Conservation (phyloP, 2,888 invertebrate genomes). For the Scrobipalpa costella region DNA sequence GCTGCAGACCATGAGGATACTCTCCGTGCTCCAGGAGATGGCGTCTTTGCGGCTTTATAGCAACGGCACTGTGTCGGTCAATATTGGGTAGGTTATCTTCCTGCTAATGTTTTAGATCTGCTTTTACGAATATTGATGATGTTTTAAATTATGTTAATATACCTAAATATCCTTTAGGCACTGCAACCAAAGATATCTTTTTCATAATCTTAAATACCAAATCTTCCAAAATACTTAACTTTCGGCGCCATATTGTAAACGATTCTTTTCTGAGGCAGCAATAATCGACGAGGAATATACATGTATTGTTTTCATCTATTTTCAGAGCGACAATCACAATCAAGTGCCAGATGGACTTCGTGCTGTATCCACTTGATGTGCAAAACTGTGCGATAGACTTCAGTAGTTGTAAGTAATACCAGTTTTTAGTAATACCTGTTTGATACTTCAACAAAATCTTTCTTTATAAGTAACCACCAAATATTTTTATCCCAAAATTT, state of each 20-base stretch:
- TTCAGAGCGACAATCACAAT: conserved; percentile 83
- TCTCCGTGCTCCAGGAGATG: conserved; percentile 83
- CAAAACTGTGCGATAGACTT: conserved; percentile 84
- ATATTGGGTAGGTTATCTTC: conserved; percentile 83
- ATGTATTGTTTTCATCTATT: conserved; percentile 18
- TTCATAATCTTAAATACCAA: too few species aligned
- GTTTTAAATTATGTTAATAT: too few species aligned
- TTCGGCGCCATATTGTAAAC: too few species aligned
- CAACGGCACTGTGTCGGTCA: conserved; percentile 83
- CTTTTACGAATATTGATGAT: too few species aligned
- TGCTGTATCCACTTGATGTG: conserved; percentile 83
- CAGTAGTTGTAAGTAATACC: conserved; percentile 81
- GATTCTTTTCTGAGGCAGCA: too few species aligned
- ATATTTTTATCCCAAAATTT: too few species aligned
- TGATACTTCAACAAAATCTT: too few species aligned
- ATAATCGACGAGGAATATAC: not conserved
- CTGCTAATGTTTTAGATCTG: conserved; percentile 32
- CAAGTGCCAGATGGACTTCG: conserved; percentile 85
- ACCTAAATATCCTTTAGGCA: too few species aligned
- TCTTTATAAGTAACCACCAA: too few species aligned
- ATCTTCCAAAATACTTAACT: too few species aligned
- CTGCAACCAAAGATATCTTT: too few species aligned
- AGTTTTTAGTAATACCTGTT: too few species aligned
- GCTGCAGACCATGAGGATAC: conserved; percentile 82
- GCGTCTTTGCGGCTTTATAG: conserved; percentile 82